Evolutionary conservation across 2,888 invertebrate genomes (phyloP).

Genomic region (Drosophila fulvimacula): DNA sequence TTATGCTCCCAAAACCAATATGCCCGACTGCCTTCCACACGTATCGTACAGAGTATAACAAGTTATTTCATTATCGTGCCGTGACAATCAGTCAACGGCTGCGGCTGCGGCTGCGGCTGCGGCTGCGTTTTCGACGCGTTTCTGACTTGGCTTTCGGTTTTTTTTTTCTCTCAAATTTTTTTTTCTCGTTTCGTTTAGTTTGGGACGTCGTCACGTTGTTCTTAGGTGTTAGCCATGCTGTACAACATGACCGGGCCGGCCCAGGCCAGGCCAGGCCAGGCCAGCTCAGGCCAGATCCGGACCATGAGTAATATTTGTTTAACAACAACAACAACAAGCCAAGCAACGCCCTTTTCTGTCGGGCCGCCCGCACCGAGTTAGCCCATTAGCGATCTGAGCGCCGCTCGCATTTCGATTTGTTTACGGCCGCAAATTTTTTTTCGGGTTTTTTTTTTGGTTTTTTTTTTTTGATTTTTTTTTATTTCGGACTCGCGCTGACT

Average conservation of each 20-base stretch:
- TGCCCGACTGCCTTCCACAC: background rate
- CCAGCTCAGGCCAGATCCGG: slow-evolving; percentile 16
- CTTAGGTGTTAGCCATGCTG: slow-evolving; percentile 77
- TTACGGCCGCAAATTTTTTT: slow-evolving; percentile 41
- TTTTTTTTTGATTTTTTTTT: slow-evolving; percentile 10
- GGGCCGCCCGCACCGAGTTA: slow-evolving; percentile 67
- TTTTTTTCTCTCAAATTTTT: background rate
- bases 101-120: slow-evolving; percentile 44
- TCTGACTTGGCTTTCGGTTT: slow-evolving; percentile 17
- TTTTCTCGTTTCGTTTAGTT: slow-evolving; percentile 26
- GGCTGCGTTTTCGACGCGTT: slow-evolving; percentile 59
- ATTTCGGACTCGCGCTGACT: slow-evolving; percentile 11
- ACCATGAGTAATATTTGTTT: slow-evolving; percentile 76
- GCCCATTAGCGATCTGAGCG: slow-evolving; percentile 57
- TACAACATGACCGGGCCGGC: slow-evolving; percentile 64
- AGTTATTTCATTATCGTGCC: slow-evolving; percentile 73
- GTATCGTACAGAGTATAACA: slow-evolving; percentile 12
- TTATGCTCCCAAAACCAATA: background rate
- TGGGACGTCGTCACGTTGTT: slow-evolving; percentile 74
- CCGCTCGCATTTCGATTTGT: slow-evolving; percentile 58
- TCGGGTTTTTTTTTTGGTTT: background rate
- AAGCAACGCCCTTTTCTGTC: slow-evolving; percentile 74
- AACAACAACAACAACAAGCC: slow-evolving; percentile 35
- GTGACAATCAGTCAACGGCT: slow-evolving; percentile 73
- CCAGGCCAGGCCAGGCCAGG: slow-evolving; percentile 11